Conservation (phyloP, 2,113 vertebrate species). For the Climacteris rufus region DNA sequence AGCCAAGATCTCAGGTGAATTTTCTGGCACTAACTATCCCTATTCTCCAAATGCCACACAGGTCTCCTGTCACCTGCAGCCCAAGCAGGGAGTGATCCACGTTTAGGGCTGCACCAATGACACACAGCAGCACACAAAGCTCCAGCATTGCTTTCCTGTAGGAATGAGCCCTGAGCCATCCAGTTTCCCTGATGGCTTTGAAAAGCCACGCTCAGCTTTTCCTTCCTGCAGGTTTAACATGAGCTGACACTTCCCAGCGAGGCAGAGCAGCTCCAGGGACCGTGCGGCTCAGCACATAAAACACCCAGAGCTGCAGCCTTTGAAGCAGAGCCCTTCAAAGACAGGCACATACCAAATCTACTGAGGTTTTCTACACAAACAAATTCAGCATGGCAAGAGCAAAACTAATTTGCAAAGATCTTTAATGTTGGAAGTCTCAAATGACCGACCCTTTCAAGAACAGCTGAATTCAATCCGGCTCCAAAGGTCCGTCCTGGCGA, state of each 20-base stretch:
- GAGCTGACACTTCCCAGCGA: neutral
- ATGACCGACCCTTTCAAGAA: neutral
- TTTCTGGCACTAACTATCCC: neutral
- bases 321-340: slow-evolving; percentile 32
- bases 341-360: neutral
- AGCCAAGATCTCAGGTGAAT: neutral
- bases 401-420: slow-evolving; percentile 28
- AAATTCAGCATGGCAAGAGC: slow-evolving; percentile 19
- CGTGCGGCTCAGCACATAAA: neutral
- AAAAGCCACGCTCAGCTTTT: neutral
- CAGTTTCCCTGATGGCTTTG: neutral
- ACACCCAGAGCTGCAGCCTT: neutral
- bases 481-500: neutral
- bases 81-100: neutral
- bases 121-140: neutral
- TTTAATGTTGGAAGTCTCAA: neutral
- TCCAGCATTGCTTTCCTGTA: neutral
- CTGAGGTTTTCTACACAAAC: slow-evolving; percentile 27
- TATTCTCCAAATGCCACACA: neutral
- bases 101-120: neutral
- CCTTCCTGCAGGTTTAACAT: neutral
- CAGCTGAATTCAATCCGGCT: slow-evolving; percentile 4
- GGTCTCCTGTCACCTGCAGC: neutral
- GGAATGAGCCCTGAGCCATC: neutral
- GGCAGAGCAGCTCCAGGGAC: neutral